Evolutionary conservation across 2,888 invertebrate species (phyloP).

Genomic region (Cylloceria caligata): DNA sequence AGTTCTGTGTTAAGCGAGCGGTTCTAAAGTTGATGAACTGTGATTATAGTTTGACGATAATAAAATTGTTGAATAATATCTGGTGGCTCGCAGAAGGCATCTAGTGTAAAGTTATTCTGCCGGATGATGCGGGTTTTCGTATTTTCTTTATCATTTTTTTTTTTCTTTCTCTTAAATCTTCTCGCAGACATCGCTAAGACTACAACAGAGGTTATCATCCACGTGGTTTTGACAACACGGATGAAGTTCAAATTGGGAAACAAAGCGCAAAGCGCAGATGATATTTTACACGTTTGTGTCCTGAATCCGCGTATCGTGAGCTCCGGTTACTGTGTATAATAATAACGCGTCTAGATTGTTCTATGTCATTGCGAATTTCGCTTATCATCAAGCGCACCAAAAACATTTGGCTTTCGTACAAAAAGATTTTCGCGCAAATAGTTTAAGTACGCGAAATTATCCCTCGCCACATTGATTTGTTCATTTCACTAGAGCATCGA

Average conservation of each 20-base stretch:
- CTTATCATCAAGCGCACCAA: conserved; percentile 55
- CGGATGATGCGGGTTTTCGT: conserved; percentile 59
- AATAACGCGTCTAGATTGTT: conserved; percentile 22
- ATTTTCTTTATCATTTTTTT: conserved; percentile 56
- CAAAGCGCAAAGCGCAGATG: conserved; percentile 46
- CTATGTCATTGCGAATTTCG: conserved; percentile 42
- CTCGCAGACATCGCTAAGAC: conserved; percentile 50
- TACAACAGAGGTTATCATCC: conserved; percentile 64
- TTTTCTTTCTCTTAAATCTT: conserved; percentile 32
- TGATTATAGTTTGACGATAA: conserved; percentile 71
- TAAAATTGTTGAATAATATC: conserved; percentile 64
- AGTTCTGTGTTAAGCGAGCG: conserved; percentile 71
- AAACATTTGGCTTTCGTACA: conserved; percentile 59
- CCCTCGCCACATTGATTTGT: conserved; percentile 48
- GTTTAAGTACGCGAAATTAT: conserved; percentile 26
- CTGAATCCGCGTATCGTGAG: conserved; percentile 2
- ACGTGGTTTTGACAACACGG: conserved; percentile 63
- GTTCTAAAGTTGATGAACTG: conserved; percentile 72
- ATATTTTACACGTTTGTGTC: conserved; percentile 14
- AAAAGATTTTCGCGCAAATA: conserved; percentile 58
- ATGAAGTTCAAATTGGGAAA: conserved; percentile 61
- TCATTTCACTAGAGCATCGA: conserved; percentile 50
- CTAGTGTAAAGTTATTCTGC: conserved; percentile 68
- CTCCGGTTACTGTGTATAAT: conserved; percentile 9
- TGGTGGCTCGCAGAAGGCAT: conserved; percentile 68